Evolutionary conservation across 2,113 vertebrate genomes (phyloP), one percentile per base, ranked within the genome.

Genomic region (Rhadina sibilatrix): DNA sequence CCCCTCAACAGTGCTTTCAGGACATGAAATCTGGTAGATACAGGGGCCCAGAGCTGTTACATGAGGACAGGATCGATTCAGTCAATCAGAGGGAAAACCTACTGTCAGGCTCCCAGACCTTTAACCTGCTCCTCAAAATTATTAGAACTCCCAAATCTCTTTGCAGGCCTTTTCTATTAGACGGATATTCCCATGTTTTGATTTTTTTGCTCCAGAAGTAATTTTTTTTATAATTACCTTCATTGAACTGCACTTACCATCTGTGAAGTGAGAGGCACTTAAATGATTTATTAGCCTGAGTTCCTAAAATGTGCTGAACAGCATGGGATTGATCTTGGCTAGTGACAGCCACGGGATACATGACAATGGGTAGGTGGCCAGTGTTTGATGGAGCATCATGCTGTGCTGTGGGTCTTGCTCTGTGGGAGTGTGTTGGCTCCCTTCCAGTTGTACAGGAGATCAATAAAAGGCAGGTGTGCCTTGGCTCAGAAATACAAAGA

Each of bases 161-260:
- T 87, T 86, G 96, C 96, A 97, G 90, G 82, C 95, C 86, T 97
- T 98, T 98, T 97, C 97, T 96, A 97, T 98, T 97, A 98, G 97
- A 97, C 92, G 97, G 94, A 96, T 92, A 94, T 96, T 97, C 96
- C 93, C 96, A 83, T 91, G 97, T 98, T 98, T 98, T 97, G 97
- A 97, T 98, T 98, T 98, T 98, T 96, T 97, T 96, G 70, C 95
- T 98, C 97, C 97, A 96, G 94, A 97, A 98, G 97, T 98, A 97
- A 97, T 98, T 98, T 97, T 98, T 98, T 97, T 96, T 96, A 98
- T 98, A 98, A 98, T 98, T 98, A 98, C 98, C 97, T 97, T 97
- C 97, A 98, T 97, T 97, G 98, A 98, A 97, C 97, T 97, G 95
- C 96, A 97, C 94, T 98, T 97, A 94, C 96, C 95, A 86, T 97